Conservation (phyloP, 64 coral and sea anemone genomes). For the Catalaphyllia jardinei region DNA sequence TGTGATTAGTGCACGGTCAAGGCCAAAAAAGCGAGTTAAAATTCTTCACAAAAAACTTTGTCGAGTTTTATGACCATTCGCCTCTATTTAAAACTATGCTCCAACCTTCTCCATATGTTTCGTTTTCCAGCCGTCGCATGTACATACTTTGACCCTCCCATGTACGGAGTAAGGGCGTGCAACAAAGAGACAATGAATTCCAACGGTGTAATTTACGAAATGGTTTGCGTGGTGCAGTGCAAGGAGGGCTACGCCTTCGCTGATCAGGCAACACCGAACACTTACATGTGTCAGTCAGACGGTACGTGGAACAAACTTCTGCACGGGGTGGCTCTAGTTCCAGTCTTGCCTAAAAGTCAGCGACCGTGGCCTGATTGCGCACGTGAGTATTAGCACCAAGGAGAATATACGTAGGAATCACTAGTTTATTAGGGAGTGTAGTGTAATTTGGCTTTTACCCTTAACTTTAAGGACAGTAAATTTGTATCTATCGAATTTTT, state of each 20-base stretch:
- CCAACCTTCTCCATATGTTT: not conserved
- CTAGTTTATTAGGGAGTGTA: too few relatives aligned
- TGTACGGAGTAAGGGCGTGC: constrained; percentile 68
- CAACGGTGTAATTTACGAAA: constrained; percentile 69
- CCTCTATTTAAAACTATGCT: not conserved
- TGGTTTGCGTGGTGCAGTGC: constrained; percentile 83
- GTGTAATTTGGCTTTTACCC: too few relatives aligned
- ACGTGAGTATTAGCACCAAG: constrained; percentile 51
- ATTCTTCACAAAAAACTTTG: too few relatives aligned
- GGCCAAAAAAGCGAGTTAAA: too few relatives aligned
- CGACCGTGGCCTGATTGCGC: constrained; percentile 92
- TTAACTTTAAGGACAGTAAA: too few relatives aligned
- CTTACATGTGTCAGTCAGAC: constrained; percentile 57
- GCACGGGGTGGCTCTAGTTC: not conserved
- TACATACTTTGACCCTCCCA: constrained; percentile 72
- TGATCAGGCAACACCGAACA: constrained; percentile 39
- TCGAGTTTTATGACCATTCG: not conserved
- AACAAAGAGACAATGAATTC: constrained; percentile 68
- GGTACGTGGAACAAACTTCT: constrained; percentile 68
- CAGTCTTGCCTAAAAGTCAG: constrained; percentile 29
- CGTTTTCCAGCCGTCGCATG: constrained; percentile 56
- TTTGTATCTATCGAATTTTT: too few relatives aligned
- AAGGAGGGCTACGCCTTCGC: constrained; percentile 75
- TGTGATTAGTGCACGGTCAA: too few relatives aligned
- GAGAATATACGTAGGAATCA: too few relatives aligned